Percentiles rank a stretch among this genome's conserved stretches.
phyloP scores from a whole-genome alignment of 1,140 invertebrate genomes.

The Calliopsis andreniformis region DNA sequence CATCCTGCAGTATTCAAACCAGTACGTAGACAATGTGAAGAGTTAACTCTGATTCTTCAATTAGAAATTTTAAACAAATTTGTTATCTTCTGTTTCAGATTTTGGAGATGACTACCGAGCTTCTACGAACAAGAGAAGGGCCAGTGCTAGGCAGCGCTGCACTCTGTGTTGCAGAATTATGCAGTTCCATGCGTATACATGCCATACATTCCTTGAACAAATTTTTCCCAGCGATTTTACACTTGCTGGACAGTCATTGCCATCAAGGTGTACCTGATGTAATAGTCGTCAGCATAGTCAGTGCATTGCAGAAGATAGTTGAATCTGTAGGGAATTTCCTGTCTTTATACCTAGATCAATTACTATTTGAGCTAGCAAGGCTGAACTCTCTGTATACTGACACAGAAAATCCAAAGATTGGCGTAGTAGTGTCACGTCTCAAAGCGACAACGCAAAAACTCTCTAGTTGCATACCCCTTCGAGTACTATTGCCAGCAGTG shows the following conservation, averaged over 20 bases:
- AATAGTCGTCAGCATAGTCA: slow-evolving; percentile 85
- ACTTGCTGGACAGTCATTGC: slow-evolving; percentile 82
- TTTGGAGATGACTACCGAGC: slow-evolving; percentile 84
- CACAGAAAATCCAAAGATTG: slow-evolving; percentile 77
- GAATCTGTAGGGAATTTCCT: slow-evolving; percentile 90
- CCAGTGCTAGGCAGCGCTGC: slow-evolving; percentile 88
- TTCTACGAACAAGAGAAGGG: slow-evolving; percentile 81
- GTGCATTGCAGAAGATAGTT: slow-evolving; percentile 90
- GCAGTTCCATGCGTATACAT: slow-evolving; percentile 87
- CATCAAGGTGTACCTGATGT: slow-evolving; percentile 76
- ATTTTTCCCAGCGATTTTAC: slow-evolving; percentile 90
- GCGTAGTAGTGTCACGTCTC: slow-evolving; percentile 83
- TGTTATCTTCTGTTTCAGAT: slow-evolving; percentile 73
- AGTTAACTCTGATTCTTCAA: not conserved
- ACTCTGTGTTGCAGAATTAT: slow-evolving; percentile 91
- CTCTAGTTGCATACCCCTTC: slow-evolving; percentile 85
- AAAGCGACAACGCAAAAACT: slow-evolving; percentile 86
- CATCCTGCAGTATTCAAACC: slow-evolving; percentile 85
- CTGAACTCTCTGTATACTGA: slow-evolving; percentile 79
- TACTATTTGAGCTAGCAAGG: slow-evolving; percentile 85
- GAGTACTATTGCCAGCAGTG: slow-evolving; percentile 90
- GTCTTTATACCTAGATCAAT: slow-evolving; percentile 90
- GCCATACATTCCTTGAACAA: slow-evolving; percentile 87
- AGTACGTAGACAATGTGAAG: slow-evolving; percentile 64
- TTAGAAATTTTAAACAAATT: slow-evolving; percentile 15